Percentiles rank a stretch among this genome's conserved stretches.
These are phyloP conservation scores for Blastobasis adustella DNA, from an alignment of 2,888 invertebrate species.

Conservation along the genomic window DNA sequence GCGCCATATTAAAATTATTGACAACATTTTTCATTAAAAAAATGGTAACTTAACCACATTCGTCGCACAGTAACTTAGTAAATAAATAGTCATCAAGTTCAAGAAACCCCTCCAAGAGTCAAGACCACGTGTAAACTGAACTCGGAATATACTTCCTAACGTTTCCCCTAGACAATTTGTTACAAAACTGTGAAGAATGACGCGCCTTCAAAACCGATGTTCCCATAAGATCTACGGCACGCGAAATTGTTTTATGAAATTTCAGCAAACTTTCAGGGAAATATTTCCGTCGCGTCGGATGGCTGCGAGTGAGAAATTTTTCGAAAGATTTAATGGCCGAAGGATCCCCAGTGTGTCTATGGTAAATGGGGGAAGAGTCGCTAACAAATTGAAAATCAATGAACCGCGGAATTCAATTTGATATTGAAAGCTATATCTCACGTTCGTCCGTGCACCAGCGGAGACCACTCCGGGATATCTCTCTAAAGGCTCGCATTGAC, in stretches of 20 bases:
- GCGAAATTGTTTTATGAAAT: constrained; percentile 5
- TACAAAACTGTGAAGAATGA: too few relatives aligned
- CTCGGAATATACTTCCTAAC: too few relatives aligned
- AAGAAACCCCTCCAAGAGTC: too few relatives aligned
- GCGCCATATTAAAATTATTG: too few relatives aligned
- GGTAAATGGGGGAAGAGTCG: constrained; percentile 64
- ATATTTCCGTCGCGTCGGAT: constrained; percentile 4
- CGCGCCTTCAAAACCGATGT: too few relatives aligned
- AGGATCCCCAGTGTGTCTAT: constrained; percentile 49
- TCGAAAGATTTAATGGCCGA: constrained; percentile 52
- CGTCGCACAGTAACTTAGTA: too few relatives aligned
- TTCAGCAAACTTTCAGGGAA: constrained; percentile 11
- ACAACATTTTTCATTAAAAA: too few relatives aligned
- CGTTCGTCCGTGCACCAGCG: constrained; percentile 38
- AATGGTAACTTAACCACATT: too few relatives aligned
- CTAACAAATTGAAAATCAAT: constrained; percentile 77
- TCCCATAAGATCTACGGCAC: not conserved
- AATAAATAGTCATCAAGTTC: too few relatives aligned
- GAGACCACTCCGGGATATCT: not conserved
- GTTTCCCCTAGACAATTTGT: too few relatives aligned
- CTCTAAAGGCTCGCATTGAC: not conserved
- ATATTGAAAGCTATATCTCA: constrained; percentile 77
- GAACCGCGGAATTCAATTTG: constrained; percentile 80
- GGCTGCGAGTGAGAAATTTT: constrained; percentile 23
- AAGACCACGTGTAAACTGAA: too few relatives aligned